Evolutionary conservation across 2,113 vertebrate genomes (phyloP).

Genomic region (Cyrtonyx montezumae): DNA sequence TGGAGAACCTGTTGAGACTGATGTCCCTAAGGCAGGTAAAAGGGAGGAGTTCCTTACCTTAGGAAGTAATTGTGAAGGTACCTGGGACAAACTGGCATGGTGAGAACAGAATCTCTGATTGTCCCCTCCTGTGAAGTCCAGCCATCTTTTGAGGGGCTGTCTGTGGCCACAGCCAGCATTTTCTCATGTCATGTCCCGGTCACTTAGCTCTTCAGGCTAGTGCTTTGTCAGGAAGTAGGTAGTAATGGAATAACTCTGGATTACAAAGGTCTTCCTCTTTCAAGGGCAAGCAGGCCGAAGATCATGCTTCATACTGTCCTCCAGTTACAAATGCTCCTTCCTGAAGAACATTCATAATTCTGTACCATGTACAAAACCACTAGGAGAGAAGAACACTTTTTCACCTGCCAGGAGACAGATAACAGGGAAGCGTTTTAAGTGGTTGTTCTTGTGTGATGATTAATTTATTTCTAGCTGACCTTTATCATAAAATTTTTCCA

Average conservation of each 20-base stretch:
- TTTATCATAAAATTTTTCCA: not conserved
- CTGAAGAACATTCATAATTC: not conserved
- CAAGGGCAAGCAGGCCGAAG: not conserved
- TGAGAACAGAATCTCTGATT: not conserved
- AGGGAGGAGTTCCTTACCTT: not conserved
- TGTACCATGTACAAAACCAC: not conserved
- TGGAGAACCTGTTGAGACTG: not conserved
- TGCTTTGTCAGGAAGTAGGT: not conserved
- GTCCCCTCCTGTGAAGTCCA: not conserved
- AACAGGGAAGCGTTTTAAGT: not conserved
- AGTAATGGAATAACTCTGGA: not conserved
- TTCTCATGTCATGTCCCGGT: not conserved
- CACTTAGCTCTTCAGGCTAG: not conserved
- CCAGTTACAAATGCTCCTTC: not conserved
- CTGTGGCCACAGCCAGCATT: not conserved
- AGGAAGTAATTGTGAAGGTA: not conserved
- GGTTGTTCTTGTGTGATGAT: not conserved
- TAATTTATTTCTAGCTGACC: not conserved
- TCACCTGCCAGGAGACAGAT: not conserved
- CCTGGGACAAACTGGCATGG: accelerated
- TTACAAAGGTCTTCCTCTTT: not conserved
- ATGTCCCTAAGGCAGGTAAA: not conserved
- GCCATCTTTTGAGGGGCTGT: not conserved
- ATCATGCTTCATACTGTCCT: not conserved
- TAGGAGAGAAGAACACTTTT: not conserved